Evolutionary conservation across 2,113 vertebrate species (phyloP), one percentile per base, ranked within the genome.

Genomic region (Eolophus roseicapilla): DNA sequence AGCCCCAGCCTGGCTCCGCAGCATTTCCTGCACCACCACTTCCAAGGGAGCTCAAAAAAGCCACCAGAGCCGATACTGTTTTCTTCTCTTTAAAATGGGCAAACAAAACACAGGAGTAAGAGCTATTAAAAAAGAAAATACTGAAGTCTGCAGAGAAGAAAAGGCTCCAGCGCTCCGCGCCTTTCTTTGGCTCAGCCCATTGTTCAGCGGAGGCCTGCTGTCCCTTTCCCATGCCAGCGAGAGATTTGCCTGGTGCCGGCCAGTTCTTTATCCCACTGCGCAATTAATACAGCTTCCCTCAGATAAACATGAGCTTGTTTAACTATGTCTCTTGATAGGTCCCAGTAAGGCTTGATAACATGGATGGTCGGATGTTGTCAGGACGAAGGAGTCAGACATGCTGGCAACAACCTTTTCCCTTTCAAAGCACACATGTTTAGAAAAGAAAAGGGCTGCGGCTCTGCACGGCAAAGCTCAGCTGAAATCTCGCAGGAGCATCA

Each of bases 271-370:
- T 98, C 97, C 97, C 98, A 97, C 97, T 94, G 97, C 67, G 97
- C 98, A 98, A 97, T 98, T 98, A 98, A 98, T 96, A 98, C 97
- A 97, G 98, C 96, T 98, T 98, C 97, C 97, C 97, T 78, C 97
- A 98, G 98, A 99, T 99, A 99, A 99, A 99, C 98, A 98, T 52
- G 70, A 96, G 98, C 98, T 98, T 98, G 98, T 99, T 98, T 98
- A 98, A 98, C 98, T 93, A 60, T 92, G 98, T 98, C 98, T 98
- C 98, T 97, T 97, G 97, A 94, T 96, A 97, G 98, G 98, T 97
- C 98, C 98, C 98, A 98, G 98, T 76, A 97, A 98, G 94, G 98
- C 94, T 97, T 98, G 98, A 99, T 99, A 99, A 98, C 98, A 97
- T 60, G 96, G 98, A 98, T 97, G 98, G 98, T 98, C 98, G 98